phyloP scores from a whole-genome alignment of 2,888 invertebrate genomes.

The Tipula helvola region DNA sequence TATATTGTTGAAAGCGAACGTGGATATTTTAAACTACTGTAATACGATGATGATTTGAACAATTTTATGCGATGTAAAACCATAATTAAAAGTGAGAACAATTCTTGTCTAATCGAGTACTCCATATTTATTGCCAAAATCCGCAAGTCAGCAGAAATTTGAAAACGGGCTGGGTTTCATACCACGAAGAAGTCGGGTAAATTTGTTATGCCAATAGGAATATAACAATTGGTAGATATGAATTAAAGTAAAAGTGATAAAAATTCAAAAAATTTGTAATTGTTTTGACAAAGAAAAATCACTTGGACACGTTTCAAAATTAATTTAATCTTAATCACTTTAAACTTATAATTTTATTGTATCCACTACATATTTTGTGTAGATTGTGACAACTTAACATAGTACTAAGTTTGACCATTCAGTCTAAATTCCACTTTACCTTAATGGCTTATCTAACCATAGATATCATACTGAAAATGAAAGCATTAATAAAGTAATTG shows the following conservation, averaged over 20 bases:
- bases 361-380: not conserved
- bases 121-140: not conserved
- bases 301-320: not conserved
- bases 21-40: not conserved
- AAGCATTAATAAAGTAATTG: not conserved
- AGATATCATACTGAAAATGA: not conserved
- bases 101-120: not conserved
- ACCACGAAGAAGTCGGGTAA: no score
- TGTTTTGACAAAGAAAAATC: no score
- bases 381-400: not conserved
- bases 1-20: not conserved
- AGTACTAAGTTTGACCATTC: not conserved
- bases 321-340: not conserved
- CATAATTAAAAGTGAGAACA: not conserved
- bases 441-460: not conserved
- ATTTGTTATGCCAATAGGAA: no score
- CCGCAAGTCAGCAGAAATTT: not conserved
- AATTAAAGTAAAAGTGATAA: no score
- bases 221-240: no score
- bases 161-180: no score
- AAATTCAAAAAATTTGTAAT: no score
- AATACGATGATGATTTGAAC: not conserved
- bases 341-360: not conserved
- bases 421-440: no score
- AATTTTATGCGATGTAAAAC: not conserved